Evolutionary conservation across 92 coral and sea anemone species (phyloP), one percentile per base, ranked within the genome.

Genomic region (Anthopleura xanthogrammica): DNA sequence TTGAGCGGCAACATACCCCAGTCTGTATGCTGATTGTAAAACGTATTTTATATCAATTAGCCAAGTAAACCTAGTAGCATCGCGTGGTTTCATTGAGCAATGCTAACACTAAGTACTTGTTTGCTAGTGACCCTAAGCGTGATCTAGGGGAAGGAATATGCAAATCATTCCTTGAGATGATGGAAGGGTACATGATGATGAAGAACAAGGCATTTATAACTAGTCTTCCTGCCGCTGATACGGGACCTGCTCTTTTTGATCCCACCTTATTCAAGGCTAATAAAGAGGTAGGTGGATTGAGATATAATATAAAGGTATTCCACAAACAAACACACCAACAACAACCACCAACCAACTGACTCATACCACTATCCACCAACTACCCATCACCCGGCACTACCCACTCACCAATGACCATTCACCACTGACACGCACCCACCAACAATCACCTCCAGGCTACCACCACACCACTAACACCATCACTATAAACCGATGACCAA

Each of bases 251-350:
- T 50, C 83, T 90, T 22, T 96, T 96, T 86, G 95, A 96, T 80
- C 96, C 99, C 52, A 90, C 90, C 40, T 80, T 85, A 24, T 96
- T 92, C 85, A 94, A 88, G 80, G 99, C 99, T 12, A 94, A 96
- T 56, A 93, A 86, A 88, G 99, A 96, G 98, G 99, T 94, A 84
- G 42, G 72, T 64, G 12, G 8, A 19, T 22, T 9, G 8, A 58
- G 13, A 58, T 12, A 56, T 14, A 58, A 16, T 58, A 58, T 17
- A 1, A 14, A 58, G 13, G 13, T 12, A 58, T 19, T 3, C 4
- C 0, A 58, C n/a, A 58, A 12, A 58, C 16, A 12, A 56, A 56
- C 16, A 58, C 17, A 58, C 12, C 64, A 58, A 58, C 50, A 46
- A 5, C 9, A 46, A 5, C 9, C 50, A 46, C 50, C 50, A 4